Evolutionary conservation across 2,888 invertebrate species (phyloP).

Genomic region (Omphaloscelis lunosa): DNA sequence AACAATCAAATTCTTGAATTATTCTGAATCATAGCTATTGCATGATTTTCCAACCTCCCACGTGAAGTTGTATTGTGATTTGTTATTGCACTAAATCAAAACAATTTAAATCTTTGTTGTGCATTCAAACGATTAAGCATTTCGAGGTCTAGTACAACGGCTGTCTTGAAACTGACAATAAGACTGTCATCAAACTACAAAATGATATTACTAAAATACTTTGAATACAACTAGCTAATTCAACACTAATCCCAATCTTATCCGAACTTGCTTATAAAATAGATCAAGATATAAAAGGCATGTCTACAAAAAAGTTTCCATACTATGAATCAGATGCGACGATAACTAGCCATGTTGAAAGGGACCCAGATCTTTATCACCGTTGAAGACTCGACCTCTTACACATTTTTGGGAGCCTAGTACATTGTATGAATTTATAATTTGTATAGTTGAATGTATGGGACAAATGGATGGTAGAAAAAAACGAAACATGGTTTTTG

Average conservation of each 20-base stretch:
- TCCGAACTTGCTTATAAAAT: constrained; percentile 76
- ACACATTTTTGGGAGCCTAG: constrained; percentile 86
- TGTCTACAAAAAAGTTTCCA: constrained; percentile 78
- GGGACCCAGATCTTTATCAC: constrained; percentile 80
- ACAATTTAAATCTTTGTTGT: constrained; percentile 59
- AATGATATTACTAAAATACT: constrained; percentile 60
- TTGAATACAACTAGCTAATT: constrained; percentile 76
- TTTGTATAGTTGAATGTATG: constrained; percentile 66
- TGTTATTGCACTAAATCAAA: constrained; percentile 57
- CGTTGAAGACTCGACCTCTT: constrained; percentile 77
- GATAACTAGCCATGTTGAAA: constrained; percentile 84
- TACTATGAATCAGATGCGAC: constrained; percentile 77
- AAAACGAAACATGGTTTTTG: constrained; percentile 62
- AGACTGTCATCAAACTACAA: constrained; percentile 59
- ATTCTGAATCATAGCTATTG: constrained; percentile 60
- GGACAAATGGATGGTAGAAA: constrained; percentile 59
- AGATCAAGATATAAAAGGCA: constrained; percentile 79
- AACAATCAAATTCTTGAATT: constrained; percentile 53
- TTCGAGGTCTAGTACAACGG: constrained; percentile 33
- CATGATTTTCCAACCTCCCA: constrained; percentile 56
- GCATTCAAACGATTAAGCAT: constrained; percentile 51
- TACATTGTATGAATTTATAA: constrained; percentile 87
- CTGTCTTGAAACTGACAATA: constrained; percentile 38
- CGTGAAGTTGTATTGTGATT: constrained; percentile 56
- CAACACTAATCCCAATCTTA: constrained; percentile 78